These are phyloP conservation scores for Eubucco bourcierii DNA, from an alignment of 2,113 vertebrate genomes.

Conservation along the genomic window DNA sequence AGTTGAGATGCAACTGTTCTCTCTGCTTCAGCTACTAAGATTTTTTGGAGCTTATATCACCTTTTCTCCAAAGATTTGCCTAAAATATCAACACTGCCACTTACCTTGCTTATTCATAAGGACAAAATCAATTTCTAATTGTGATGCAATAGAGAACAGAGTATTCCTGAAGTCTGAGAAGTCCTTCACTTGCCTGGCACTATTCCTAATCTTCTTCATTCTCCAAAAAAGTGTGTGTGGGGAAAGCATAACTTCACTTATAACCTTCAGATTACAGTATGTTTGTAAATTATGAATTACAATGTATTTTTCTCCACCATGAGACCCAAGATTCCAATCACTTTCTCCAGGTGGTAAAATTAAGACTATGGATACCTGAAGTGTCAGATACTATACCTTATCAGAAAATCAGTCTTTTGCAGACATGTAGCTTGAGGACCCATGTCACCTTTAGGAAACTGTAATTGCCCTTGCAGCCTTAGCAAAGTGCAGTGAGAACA, in stretches of 20 bases:
- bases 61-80: neutral
- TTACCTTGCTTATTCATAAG: neutral
- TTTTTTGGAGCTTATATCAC: neutral
- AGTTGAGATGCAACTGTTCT: neutral
- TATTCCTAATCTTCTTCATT: neutral
- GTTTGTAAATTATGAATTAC: neutral
- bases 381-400: neutral
- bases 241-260: neutral
- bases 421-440: neutral
- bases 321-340: neutral
- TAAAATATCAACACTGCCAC: neutral
- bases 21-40: neutral
- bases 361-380: fast-evolving
- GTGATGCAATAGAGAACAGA: neutral
- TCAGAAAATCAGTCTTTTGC: neutral
- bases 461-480: neutral
- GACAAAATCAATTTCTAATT: neutral
- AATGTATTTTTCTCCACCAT: neutral
- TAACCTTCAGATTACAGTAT: neutral
- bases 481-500: neutral
- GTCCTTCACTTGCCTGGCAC: neutral
- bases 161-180: neutral
- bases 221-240: neutral
- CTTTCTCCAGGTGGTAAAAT: neutral
- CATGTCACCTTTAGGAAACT: neutral